phyloP scores from a whole-genome alignment of 2,888 invertebrate genomes.

The Hylaea fasciaria region DNA sequence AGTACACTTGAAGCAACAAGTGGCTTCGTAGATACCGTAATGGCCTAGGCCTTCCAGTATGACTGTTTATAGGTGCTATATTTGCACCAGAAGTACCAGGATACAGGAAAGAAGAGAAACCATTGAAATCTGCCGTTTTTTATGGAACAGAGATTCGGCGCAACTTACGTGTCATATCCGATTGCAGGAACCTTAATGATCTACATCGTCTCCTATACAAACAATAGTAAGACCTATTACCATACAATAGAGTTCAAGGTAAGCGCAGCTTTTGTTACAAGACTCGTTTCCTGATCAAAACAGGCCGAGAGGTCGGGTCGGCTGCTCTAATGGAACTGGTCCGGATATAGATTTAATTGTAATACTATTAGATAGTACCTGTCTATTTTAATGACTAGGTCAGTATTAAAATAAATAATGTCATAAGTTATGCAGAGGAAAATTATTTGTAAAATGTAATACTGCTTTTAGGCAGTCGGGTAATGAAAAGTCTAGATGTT shows the following conservation, averaged over 20 bases:
- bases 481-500: no score
- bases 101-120: no score
- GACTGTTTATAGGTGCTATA: no score
- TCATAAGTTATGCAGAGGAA: background rate
- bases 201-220: slow-evolving; percentile 8
- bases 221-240: slow-evolving; percentile 25
- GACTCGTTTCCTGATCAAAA: slow-evolving; percentile 25
- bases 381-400: slow-evolving; percentile 22
- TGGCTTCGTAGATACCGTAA: no score
- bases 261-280: slow-evolving; percentile 9
- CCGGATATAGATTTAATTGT: slow-evolving; percentile 40
- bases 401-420: slow-evolving; percentile 11
- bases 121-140: no score
- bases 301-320: slow-evolving; percentile 10
- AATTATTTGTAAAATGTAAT: background rate
- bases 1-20: no score
- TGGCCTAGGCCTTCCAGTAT: no score
- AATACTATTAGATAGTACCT: slow-evolving; percentile 27
- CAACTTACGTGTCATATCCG: background rate
- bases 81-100: no score
- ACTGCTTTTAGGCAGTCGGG: background rate
- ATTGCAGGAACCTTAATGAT: slow-evolving; percentile 15
- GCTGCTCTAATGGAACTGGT: slow-evolving; percentile 28
- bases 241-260: slow-evolving; percentile 34
- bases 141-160: no score